Evolutionary conservation across 1,140 invertebrate genomes (phyloP), one percentile per base, ranked within the genome.

Genomic region (Drosophila auraria): DNA sequence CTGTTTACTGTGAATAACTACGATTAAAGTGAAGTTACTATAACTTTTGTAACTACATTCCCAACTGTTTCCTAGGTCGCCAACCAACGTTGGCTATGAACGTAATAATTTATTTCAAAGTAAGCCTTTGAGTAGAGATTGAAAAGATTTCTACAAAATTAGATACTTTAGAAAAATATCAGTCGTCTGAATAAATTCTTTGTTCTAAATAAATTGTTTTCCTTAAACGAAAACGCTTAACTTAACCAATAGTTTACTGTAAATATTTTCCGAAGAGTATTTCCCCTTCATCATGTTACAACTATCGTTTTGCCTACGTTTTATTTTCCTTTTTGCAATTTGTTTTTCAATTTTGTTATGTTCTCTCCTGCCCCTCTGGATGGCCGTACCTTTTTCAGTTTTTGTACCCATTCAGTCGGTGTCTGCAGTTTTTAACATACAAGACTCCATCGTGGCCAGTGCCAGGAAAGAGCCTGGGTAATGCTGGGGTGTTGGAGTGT

Each of bases 401-500:
- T 87, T 87, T 82, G 73, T 83, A 82, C 80, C 84, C 84, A 89
- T 87, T 87, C 83, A 83, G 83, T 80, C 77, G 80, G 71, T 87
- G 84, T 87, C 82, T 89, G 80, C 84, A 89, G 83, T 87, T 87
- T 87, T 87, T 81, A 87, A 82, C 71, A 68, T 80, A 68, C 62
- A 75, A 79, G 65, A 70, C 77, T 76, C 72, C 72, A 61, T 66
- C 53, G 51, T 76, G 51, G 40, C 54, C 54, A 56, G 54, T 40
- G 54, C 54, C 36, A 56, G 54, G 56, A 58, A 63, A 23, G 42
- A 62, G 50, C 45, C 8, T 27, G 25, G 53, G 25, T 20, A 42
- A 23, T 30, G 53, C 7, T 20, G 40, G 20, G 14, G 33, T 36
- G 51, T n/a, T 20, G 51, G 6, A 11, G 11, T 56, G 30, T 20